These are phyloP conservation scores for Uromys caudimaculatus DNA, from an alignment of 2,797 vertebrate species.

Conservation along the genomic window DNA sequence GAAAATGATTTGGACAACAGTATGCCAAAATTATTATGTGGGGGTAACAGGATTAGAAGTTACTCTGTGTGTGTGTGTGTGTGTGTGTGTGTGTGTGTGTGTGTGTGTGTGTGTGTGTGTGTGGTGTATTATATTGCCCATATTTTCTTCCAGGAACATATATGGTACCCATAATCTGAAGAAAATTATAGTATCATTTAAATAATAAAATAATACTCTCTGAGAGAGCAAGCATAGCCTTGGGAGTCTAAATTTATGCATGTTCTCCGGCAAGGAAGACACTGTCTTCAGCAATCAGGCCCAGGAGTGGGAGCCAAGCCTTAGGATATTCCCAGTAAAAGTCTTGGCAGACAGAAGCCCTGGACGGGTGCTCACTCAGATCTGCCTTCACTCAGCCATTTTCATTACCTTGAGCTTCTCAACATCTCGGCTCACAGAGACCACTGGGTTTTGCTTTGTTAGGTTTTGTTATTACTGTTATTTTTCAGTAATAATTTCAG, in stretches of 20 bases:
- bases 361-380: not conserved
- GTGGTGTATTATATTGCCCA: not conserved
- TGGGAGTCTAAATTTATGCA: not conserved
- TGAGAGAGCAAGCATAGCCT: slow-evolving; percentile 16
- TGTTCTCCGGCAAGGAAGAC: slow-evolving; percentile 32
- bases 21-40: not conserved
- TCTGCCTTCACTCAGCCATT: not conserved
- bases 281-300: slow-evolving; percentile 31
- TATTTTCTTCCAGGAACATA: not conserved
- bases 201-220: slow-evolving; percentile 35
- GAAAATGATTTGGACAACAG: slow-evolving; percentile 45
- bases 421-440: not conserved
- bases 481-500: slow-evolving; percentile 55
- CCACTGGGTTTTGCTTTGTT: not conserved
- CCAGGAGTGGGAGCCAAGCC: not conserved
- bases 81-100: no score
- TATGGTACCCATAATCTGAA: not conserved
- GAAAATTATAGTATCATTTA: slow-evolving; percentile 12
- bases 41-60: not conserved
- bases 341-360: not conserved
- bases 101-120: no score
- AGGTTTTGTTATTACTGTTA: not conserved
- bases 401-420: not conserved
- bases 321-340: not conserved
- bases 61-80: slow-evolving; percentile 46